phyloP scores from a whole-genome alignment of 2,113 vertebrate species.

The Spilogale gracilis region DNA sequence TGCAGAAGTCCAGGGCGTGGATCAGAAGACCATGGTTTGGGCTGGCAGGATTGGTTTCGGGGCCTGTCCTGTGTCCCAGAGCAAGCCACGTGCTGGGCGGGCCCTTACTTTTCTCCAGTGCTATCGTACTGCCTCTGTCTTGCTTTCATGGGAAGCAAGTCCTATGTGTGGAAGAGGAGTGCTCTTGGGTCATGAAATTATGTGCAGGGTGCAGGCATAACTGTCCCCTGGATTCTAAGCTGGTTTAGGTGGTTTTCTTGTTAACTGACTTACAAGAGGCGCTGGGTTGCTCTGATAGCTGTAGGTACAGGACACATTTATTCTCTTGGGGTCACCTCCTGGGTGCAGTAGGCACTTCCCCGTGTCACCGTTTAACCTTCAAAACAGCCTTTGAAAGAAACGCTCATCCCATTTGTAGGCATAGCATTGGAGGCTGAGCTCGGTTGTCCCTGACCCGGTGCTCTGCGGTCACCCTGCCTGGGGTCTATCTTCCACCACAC shows the following conservation, averaged over 20 bases:
- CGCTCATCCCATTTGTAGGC: neutral
- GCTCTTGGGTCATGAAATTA: neutral
- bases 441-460: no score
- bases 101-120: neutral
- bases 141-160: neutral
- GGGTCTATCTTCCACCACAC: neutral
- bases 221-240: neutral
- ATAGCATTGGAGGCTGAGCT: rapidly evolving
- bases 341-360: neutral
- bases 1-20: neutral
- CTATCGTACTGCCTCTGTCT: no score
- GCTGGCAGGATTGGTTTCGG: neutral
- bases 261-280: neutral
- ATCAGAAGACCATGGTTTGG: rapidly evolving
- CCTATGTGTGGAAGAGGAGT: neutral
- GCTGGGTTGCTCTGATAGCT: neutral
- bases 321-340: neutral
- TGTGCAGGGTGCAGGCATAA: no score
- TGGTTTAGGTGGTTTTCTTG: neutral
- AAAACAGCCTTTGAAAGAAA: neutral
- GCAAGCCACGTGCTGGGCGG: neutral
- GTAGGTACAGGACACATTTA: neutral
- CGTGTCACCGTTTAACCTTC: neutral
- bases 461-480: neutral
- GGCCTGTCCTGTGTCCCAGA: neutral